Percentiles rank a stretch among this genome's conserved stretches.
These are phyloP conservation scores for Psilopsiagon aurifrons DNA, from an alignment of 2,113 vertebrate species.

Conservation along the genomic window DNA sequence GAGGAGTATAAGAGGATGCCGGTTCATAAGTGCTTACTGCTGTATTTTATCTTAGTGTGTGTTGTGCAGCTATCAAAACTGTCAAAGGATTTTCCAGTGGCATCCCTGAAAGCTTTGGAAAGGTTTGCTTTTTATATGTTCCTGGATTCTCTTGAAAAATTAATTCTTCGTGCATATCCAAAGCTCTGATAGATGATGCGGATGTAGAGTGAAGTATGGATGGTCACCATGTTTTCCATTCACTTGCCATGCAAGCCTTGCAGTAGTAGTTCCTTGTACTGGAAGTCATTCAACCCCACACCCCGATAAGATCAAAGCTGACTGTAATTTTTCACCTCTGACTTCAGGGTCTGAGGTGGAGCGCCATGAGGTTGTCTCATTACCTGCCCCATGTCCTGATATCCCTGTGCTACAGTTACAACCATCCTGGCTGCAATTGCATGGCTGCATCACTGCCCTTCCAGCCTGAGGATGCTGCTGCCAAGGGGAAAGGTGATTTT, in stretches of 20 bases:
- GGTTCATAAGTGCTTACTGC: neutral
- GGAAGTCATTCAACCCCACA: neutral
- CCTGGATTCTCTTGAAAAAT: neutral
- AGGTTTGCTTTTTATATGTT: neutral
- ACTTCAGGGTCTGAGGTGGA: neutral
- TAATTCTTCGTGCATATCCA: neutral
- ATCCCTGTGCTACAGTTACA: neutral
- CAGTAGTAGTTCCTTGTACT: neutral
- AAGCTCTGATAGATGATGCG: neutral
- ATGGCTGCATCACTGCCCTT: neutral
- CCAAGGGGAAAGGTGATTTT: neutral
- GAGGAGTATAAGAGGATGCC: neutral
- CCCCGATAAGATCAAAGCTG: neutral
- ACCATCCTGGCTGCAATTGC: neutral
- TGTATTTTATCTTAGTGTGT: neutral
- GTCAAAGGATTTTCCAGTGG: neutral
- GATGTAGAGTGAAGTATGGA: neutral
- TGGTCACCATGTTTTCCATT: neutral
- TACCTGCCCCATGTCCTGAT: neutral
- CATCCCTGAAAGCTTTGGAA: neutral
- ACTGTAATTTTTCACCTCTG: neutral
- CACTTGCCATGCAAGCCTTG: neutral
- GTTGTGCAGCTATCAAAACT: neutral
- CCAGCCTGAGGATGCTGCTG: neutral
- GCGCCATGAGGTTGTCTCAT: fast-evolving